Evolutionary conservation across 2,797 vertebrate species (phyloP).

Genomic region (Taeniopygia guttata): DNA sequence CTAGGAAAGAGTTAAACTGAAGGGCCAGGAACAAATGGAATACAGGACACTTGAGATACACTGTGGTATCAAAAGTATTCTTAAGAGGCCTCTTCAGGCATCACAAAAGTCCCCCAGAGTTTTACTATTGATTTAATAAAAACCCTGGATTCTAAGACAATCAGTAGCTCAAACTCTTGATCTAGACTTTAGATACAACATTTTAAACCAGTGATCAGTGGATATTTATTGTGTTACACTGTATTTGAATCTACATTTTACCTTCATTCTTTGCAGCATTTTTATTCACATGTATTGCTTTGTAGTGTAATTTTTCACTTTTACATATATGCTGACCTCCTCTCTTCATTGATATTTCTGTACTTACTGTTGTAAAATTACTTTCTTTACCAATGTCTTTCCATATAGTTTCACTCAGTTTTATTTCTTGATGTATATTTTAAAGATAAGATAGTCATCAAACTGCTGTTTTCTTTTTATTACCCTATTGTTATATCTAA

Average conservation of each 20-base stretch:
- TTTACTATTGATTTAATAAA: background rate
- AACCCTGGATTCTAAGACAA: background rate
- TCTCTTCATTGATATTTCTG: background rate
- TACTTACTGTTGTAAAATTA: background rate
- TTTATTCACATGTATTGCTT: background rate
- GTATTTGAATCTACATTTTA: background rate
- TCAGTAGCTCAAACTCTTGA: background rate
- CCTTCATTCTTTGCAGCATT: background rate
- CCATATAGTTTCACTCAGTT: background rate
- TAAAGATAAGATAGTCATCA: background rate
- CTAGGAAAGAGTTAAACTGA: background rate
- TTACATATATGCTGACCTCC: background rate
- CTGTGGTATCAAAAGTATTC: background rate
- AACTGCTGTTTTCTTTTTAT: background rate
- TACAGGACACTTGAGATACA: background rate
- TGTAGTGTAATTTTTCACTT: background rate
- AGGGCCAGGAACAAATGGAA: background rate
- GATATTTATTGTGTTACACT: background rate
- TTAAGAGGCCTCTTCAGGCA: background rate
- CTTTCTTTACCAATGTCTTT: background rate
- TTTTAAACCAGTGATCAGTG: background rate
- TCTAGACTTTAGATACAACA: background rate
- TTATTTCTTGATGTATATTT: background rate
- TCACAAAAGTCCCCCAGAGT: background rate
- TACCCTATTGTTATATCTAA: background rate